These are phyloP conservation scores for Mythimna impura DNA, from an alignment of 2,888 invertebrate species.

Conservation along the genomic window DNA sequence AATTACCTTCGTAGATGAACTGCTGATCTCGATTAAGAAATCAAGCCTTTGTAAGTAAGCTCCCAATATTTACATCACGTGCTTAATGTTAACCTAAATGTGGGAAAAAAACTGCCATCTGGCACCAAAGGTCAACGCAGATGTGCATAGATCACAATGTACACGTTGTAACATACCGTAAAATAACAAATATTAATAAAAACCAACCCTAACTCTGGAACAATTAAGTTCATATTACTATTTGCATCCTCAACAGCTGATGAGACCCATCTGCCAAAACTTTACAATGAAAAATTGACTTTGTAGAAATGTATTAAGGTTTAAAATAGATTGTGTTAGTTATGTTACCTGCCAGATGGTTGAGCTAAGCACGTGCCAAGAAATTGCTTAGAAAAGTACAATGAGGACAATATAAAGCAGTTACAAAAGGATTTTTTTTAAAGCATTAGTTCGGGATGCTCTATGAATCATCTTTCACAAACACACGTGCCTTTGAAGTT, in stretches of 20 bases:
- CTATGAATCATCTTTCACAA: slow-evolving; percentile 29
- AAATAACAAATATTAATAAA: slow-evolving; percentile 45
- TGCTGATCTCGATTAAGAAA: background rate
- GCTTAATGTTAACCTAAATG: slow-evolving; percentile 12
- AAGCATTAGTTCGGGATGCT: slow-evolving; percentile 4
- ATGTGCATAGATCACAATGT: slow-evolving; percentile 53
- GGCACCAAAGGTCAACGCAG: slow-evolving; percentile 66
- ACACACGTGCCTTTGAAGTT: slow-evolving; percentile 19
- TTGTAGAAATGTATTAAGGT: fast-evolving
- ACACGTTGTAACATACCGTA: slow-evolving; percentile 40
- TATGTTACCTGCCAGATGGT: slow-evolving; percentile 51
- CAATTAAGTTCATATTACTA: slow-evolving; percentile 47
- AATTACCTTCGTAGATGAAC: no score
- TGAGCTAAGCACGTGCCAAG: slow-evolving; percentile 59
- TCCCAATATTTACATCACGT: slow-evolving; percentile 48
- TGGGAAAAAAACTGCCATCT: slow-evolving; percentile 58
- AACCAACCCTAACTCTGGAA: slow-evolving; percentile 7
- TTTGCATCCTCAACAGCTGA: slow-evolving; percentile 53
- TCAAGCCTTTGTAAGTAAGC: slow-evolving; percentile 15
- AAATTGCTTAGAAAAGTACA: slow-evolving; percentile 56
- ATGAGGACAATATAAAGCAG: slow-evolving; percentile 51
- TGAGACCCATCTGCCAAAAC: slow-evolving; percentile 42
- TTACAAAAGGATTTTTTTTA: slow-evolving; percentile 57
- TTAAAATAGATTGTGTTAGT: background rate
- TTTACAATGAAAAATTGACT: slow-evolving; percentile 7